Evolutionary conservation across 2,888 invertebrate species (phyloP).

Genomic region (Cryptus armator): DNA sequence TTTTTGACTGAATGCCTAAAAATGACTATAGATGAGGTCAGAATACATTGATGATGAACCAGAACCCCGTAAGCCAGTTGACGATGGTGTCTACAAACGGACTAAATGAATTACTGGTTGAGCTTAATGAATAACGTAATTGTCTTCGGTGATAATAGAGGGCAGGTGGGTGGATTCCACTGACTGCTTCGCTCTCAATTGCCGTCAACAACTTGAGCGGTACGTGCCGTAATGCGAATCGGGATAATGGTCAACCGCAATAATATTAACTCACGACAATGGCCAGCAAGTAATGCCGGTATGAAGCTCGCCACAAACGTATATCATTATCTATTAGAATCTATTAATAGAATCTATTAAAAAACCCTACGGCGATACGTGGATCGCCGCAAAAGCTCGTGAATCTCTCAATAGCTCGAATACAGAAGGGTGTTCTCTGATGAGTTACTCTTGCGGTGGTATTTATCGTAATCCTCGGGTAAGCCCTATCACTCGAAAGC

Average conservation of each 20-base stretch:
- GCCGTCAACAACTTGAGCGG: background rate
- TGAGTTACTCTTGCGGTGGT: conserved; percentile 1
- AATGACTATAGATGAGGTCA: background rate
- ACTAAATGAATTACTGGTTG: conserved; percentile 1
- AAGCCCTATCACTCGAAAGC: conserved; percentile 1
- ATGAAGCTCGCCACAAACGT: background rate
- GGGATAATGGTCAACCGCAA: conserved; percentile 6
- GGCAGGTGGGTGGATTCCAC: background rate
- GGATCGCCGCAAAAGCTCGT: background rate
- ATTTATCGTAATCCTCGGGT: background rate
- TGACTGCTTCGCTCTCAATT: background rate
- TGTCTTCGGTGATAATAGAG: background rate
- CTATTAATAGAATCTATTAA: background rate
- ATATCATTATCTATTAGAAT: background rate
- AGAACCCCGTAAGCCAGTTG: background rate
- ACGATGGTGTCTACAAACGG: background rate
- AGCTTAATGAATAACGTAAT: conserved; percentile 14
- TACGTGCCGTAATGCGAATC: background rate
- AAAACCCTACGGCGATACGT: background rate
- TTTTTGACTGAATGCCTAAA: no score
- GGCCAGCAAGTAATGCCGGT: background rate
- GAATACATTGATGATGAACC: conserved; percentile 20
- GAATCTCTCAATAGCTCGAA: background rate
- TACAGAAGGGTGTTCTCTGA: background rate
- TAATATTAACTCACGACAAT: conserved; percentile 17